Evolutionary conservation across 2,888 invertebrate genomes (phyloP).

Genomic region (Parnassius mnemosyne): DNA sequence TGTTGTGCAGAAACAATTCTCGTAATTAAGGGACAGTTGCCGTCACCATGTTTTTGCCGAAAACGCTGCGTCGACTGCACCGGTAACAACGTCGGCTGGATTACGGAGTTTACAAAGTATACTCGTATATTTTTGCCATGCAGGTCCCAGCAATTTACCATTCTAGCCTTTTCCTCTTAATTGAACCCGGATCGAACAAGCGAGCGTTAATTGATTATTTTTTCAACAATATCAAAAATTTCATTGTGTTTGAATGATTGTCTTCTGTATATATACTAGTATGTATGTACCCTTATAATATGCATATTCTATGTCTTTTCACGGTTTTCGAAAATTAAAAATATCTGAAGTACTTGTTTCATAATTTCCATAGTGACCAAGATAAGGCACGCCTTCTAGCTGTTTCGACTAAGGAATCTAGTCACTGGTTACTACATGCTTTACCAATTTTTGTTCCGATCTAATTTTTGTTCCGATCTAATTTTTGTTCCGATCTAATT

Average conservation of each 20-base stretch:
- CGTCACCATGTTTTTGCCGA: slow-evolving; percentile 38
- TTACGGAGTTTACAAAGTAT: slow-evolving; percentile 44
- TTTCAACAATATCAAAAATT: slow-evolving; percentile 32
- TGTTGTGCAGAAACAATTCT: background rate
- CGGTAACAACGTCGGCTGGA: slow-evolving; percentile 51
- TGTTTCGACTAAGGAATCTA: too few species aligned
- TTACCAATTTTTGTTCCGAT: too few species aligned
- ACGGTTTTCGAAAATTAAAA: too few species aligned
- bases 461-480: too few species aligned
- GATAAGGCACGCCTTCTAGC: too few species aligned
- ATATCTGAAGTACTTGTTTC: too few species aligned
- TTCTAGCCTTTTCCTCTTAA: slow-evolving; percentile 52
- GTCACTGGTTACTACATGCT: too few species aligned
- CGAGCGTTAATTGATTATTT: slow-evolving; percentile 73
- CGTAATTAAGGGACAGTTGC: slow-evolving; percentile 51
- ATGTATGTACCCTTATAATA: too few species aligned
- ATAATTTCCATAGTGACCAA: too few species aligned
- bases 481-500: too few species aligned
- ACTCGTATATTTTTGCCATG: slow-evolving; percentile 33
- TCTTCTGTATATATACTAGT: too few species aligned
- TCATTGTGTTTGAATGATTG: background rate
- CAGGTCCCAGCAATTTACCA: slow-evolving; percentile 52
- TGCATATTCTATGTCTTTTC: too few species aligned
- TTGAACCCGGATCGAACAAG: slow-evolving; percentile 60
- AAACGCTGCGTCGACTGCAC: slow-evolving; percentile 58